Evolutionary conservation across 2,797 vertebrate species (phyloP), one percentile per base, ranked within the genome.

Genomic region (Malurus leucopterus): DNA sequence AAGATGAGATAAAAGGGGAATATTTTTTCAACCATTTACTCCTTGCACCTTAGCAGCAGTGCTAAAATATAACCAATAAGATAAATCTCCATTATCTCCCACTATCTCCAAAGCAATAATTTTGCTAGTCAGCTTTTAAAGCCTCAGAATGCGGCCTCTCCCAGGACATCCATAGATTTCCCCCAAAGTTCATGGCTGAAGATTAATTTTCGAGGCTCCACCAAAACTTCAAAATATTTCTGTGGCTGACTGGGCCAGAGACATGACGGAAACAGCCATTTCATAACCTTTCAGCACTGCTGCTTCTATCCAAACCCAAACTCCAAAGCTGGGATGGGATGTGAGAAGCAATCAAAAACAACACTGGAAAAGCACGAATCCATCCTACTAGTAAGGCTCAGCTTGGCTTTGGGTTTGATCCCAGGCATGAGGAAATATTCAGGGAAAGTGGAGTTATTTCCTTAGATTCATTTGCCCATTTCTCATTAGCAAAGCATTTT

Each of bases 401-500:
- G 49, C 36, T 73, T 86, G 71, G 67, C 81, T 95, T 91, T 93
- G 83, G 86, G 73, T 87, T 89, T 89, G 58, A 67, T 80, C 81
- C 72, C 86, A 95, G 74, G 74, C 93, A 92, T 47, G 68, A 93
- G 87, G 91, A 93, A 93, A 93, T 81, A 90, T 75, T 91, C 79
- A 79, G 62, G 65, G 88, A 82, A 71, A 93, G 65, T 51, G 21
- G 64, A 90, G 55, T 50, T 89, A 91, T 93, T 95, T 92, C 89
- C 84, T 95, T 58, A 80, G 61, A 71, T 83, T 91, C 70, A 70
- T 88, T 90, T 95, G 94, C 85, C 92, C 90, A 84, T 72, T 91
- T 90, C 80, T 93, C 76, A 93, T 93, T 90, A 93, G 73, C 26
- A 61, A 78, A 90, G 58, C 65, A 70, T 84, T 91, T 61, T 84